Percentiles rank a stretch among this genome's conserved stretches.
phyloP scores from a whole-genome alignment of 35 echinoderm and acorn worm species.

The Eucidaris tribuloides region DNA sequence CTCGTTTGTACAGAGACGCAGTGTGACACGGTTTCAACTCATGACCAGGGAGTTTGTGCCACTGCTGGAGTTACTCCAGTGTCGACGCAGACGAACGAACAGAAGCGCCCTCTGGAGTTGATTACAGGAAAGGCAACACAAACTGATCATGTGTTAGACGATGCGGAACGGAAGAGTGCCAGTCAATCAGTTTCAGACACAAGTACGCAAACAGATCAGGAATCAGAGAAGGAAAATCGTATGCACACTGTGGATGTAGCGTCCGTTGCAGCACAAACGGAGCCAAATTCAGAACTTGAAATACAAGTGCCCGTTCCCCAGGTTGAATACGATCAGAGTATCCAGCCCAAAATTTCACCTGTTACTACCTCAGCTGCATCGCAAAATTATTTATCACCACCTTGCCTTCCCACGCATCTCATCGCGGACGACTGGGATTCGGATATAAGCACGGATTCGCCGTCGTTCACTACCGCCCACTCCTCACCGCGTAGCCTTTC shows the following conservation, averaged over 20 bases:
- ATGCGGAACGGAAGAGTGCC: background rate
- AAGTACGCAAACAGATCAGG: background rate
- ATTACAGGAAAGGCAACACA: too few species aligned
- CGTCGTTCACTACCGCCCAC: background rate
- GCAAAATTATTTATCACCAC: background rate
- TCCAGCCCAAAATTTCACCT: background rate
- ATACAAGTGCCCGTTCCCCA: background rate
- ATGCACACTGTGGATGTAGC: background rate
- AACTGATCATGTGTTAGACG: too few species aligned
- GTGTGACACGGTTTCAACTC: too few species aligned
- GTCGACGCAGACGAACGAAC: background rate
- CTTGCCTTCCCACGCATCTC: background rate
- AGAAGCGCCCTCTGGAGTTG: too few species aligned
- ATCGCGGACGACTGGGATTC: conserved; percentile 12
- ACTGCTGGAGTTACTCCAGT: background rate
- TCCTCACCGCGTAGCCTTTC: background rate
- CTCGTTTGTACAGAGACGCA: too few species aligned
- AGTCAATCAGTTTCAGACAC: too few species aligned
- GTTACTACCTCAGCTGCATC: background rate
- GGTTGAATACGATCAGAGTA: background rate
- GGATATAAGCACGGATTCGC: background rate
- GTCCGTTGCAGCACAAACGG: background rate
- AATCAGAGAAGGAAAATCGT: background rate
- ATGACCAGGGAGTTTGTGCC: background rate
- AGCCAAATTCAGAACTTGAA: background rate